Conservation (phyloP, 2,113 vertebrate genomes). For the Pycnonotus jocosus region DNA sequence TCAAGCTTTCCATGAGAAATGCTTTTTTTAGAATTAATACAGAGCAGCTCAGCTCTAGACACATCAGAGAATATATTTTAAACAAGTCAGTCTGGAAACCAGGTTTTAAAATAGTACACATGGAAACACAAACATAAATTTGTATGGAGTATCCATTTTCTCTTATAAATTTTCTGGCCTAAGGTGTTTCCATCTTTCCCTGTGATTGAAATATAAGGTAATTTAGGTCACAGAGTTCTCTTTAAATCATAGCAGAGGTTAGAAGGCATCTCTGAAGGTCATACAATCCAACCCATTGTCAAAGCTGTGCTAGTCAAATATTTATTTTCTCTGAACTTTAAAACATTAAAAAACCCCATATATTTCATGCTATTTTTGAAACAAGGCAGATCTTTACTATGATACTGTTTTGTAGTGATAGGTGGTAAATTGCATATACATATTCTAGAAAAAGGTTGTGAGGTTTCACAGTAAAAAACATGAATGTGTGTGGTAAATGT, state of each 20-base stretch:
- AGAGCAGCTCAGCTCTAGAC: background rate
- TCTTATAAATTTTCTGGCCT: background rate
- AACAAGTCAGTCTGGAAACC: background rate
- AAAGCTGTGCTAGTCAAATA: background rate
- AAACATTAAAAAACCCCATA: background rate
- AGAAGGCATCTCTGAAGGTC: background rate
- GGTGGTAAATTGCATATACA: background rate
- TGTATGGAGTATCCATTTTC: background rate
- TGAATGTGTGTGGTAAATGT: background rate
- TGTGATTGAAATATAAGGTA: background rate
- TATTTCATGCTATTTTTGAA: background rate
- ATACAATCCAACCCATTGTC: background rate
- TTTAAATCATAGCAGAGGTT: background rate
- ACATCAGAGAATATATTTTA: background rate
- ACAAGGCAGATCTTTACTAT: background rate
- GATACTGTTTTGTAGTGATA: background rate
- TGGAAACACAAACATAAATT: background rate
- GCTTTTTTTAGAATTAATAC: constrained; percentile 24
- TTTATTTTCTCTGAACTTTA: background rate
- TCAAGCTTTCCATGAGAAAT: constrained; percentile 28
- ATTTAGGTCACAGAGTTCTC: background rate
- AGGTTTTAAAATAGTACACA: background rate
- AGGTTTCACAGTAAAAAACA: background rate
- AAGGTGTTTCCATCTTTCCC: background rate
- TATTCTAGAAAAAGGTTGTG: background rate